Conservation (phyloP, 2,888 invertebrate genomes). For the Zaprionus obscuricornis region DNA sequence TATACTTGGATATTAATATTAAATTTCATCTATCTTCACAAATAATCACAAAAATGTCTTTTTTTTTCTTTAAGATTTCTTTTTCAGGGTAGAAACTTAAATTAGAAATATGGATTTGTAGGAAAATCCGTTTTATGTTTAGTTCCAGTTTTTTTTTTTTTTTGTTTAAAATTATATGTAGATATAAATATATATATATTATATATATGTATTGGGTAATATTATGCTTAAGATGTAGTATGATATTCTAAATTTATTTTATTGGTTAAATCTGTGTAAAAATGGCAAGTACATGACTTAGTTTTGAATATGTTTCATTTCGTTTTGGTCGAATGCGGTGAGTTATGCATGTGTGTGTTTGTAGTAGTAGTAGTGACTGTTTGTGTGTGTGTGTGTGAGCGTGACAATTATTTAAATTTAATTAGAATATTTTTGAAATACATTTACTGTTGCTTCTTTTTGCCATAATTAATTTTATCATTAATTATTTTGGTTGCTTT, state of each 20-base stretch:
- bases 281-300: conserved; percentile 58
- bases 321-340: conserved; percentile 43
- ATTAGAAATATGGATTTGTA: conserved; percentile 36
- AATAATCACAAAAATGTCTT: conserved; percentile 74
- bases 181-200: too few species aligned
- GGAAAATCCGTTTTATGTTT: neutral
- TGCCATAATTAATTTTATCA: conserved; percentile 77
- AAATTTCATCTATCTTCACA: conserved; percentile 73
- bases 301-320: conserved; percentile 18
- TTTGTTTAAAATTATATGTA: too few species aligned
- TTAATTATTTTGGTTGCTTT: conserved; percentile 73
- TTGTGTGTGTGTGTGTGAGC: conserved; percentile 14
- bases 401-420: conserved; percentile 29
- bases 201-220: too few species aligned
- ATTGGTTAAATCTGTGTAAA: conserved; percentile 9
- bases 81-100: conserved; percentile 57
- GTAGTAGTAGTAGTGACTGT: conserved; percentile 4
- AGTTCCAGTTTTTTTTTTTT: too few species aligned
- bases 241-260: conserved; percentile 43
- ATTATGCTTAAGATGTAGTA: conserved; percentile 18
- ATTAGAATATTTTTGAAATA: neutral
- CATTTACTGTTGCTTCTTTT: conserved; percentile 65
- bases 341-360: conserved; percentile 9
- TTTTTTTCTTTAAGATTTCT: conserved; percentile 49
- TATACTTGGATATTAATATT: conserved; percentile 66